Conservation (phyloP, 2,888 invertebrate species). For the Stegana nigrithorax region DNA sequence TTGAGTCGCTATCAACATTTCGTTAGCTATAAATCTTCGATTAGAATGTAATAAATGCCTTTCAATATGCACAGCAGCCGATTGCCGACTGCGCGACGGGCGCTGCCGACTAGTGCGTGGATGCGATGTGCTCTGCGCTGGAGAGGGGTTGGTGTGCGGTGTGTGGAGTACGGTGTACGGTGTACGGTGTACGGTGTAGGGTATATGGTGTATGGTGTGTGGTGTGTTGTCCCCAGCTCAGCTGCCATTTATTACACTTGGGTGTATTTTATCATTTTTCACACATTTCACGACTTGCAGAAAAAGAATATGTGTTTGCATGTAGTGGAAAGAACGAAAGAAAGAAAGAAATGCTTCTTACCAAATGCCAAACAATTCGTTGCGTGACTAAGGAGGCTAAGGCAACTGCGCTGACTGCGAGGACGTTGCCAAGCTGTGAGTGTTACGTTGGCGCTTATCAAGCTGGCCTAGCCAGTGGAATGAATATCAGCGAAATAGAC, state of each 20-base stretch:
- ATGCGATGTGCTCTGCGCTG: background rate
- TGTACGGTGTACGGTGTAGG: background rate
- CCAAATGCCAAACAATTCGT: too few species aligned
- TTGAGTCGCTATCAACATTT: conserved; percentile 19
- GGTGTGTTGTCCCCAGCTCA: conserved; percentile 1
- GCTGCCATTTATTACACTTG: conserved; percentile 39
- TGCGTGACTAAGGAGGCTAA: too few species aligned
- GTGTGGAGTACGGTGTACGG: background rate
- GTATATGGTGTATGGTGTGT: background rate
- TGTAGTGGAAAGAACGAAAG: too few species aligned
- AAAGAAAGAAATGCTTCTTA: too few species aligned
- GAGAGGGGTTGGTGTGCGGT: background rate
- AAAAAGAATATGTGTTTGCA: too few species aligned
- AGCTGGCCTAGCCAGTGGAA: background rate
- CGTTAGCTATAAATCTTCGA: conserved; percentile 47
- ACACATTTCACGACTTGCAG: conserved; percentile 20
- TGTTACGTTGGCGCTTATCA: conserved; percentile 9
- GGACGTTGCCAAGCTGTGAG: too few species aligned
- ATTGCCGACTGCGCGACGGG: background rate
- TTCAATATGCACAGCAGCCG: conserved; percentile 32
- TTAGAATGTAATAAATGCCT: conserved; percentile 46
- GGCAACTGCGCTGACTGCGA: too few species aligned
- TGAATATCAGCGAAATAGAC: conserved; percentile 1
- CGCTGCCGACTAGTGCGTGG: background rate
- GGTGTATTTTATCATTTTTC: conserved; percentile 44